Percentiles rank a stretch among this genome's conserved stretches.
Evolutionary conservation across 2,797 vertebrate genomes (phyloP).

Genomic region (Cryptoblepharus egeriae): DNA sequence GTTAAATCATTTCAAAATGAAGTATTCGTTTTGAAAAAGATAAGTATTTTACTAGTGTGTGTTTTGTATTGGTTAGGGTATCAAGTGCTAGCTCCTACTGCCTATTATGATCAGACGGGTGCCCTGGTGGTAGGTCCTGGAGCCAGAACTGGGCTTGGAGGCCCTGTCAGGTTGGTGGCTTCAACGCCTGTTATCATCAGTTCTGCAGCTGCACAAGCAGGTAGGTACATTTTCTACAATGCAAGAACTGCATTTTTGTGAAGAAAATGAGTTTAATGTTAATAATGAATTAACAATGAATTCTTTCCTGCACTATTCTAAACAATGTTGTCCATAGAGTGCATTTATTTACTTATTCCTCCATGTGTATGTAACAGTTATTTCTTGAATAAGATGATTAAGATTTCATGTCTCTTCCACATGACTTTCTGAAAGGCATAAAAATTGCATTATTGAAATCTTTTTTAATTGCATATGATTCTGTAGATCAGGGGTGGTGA

Average conservation of each 20-base stretch:
- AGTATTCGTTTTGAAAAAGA: not conserved
- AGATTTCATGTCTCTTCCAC: not conserved
- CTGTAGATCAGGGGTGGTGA: no score
- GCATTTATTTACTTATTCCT: not conserved
- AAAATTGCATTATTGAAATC: not conserved
- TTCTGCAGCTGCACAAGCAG: conserved; percentile 94
- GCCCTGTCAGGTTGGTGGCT: conserved; percentile 91
- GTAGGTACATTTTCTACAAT: conserved; percentile 72
- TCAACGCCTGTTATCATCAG: conserved; percentile 95
- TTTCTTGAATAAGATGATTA: not conserved
- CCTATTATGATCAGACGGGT: conserved; percentile 97
- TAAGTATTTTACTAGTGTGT: not conserved
- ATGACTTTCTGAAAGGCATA: not conserved
- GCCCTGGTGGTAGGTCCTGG: conserved; percentile 95
- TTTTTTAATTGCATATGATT: not conserved
- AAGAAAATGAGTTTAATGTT: not conserved
- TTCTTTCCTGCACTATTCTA: not conserved
- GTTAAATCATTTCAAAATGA: conserved; percentile 13
- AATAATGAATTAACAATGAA: not conserved
- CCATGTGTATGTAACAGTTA: not conserved
- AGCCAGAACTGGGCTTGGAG: conserved; percentile 89
- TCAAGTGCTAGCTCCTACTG: conserved; percentile 94
- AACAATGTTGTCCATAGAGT: not conserved
- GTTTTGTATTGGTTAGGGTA: conserved; percentile 83
- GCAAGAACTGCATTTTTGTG: not conserved